Percentiles rank a stretch among this genome's conserved stretches.
These are phyloP conservation scores for Diaphora mendica DNA, from an alignment of 2,888 invertebrate genomes.

Conservation along the genomic window DNA sequence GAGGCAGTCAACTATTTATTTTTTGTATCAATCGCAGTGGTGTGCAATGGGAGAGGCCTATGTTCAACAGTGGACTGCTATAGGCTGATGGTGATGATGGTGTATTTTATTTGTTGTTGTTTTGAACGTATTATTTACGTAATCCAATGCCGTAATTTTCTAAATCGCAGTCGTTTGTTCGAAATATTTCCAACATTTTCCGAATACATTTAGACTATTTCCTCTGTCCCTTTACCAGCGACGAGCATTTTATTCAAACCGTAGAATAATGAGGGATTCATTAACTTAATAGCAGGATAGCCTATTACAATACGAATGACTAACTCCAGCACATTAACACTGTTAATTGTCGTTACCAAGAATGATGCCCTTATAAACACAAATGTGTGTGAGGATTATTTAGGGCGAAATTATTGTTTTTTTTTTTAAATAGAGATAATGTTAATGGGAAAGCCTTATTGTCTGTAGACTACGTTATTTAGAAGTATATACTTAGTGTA, in stretches of 20 bases:
- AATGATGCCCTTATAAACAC: neutral
- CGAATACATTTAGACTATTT: slow-evolving; percentile 13
- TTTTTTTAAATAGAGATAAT: neutral
- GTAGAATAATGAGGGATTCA: slow-evolving; percentile 20
- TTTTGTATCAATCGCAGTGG: no score
- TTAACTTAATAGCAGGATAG: slow-evolving; percentile 13
- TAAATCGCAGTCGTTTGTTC: neutral
- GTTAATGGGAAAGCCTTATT: neutral
- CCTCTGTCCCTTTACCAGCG: slow-evolving; percentile 18
- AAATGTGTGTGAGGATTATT: neutral
- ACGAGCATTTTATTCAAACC: slow-evolving; percentile 24
- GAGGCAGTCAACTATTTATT: no score
- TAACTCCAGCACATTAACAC: neutral
- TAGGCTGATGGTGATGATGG: neutral
- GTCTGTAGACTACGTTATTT: neutral
- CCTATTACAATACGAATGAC: slow-evolving; percentile 2
- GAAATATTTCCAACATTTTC: neutral
- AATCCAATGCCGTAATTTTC: neutral
- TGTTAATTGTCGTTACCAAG: neutral
- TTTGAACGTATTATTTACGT: neutral
- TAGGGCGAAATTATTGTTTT: neutral
- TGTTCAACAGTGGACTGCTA: no score
- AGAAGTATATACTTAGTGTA: neutral
- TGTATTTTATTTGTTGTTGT: neutral
- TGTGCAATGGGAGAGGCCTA: no score